Percentiles rank a stretch among this genome's conserved stretches.
Conservation (phyloP, 1,140 invertebrate genomes). For the Pristionchus pacificus region DNA sequence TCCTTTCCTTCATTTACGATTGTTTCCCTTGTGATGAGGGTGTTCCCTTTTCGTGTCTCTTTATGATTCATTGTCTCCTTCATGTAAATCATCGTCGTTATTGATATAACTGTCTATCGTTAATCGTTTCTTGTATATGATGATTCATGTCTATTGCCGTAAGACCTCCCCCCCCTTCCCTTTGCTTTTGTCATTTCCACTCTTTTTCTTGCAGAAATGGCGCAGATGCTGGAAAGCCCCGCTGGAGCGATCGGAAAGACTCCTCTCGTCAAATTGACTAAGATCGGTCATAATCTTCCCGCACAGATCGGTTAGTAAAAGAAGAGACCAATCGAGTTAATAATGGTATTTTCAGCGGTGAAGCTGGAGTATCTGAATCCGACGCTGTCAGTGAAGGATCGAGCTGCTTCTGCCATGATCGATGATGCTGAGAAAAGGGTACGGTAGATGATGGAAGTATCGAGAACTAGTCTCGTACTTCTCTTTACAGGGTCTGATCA, state of each 20-base stretch:
- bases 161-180: no score
- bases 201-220: no score
- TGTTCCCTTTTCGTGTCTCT: no score
- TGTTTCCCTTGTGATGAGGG: no score
- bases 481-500: constrained; percentile 51
- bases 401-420: constrained; percentile 38
- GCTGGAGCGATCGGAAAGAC: constrained; percentile 41
- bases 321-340: background rate
- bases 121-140: no score
- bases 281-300: constrained; percentile 33
- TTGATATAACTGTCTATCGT: no score
- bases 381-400: constrained; percentile 41
- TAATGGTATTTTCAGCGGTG: constrained; percentile 33
- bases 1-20: no score
- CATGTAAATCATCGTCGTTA: no score
- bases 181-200: no score
- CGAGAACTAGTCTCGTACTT: background rate
- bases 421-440: constrained; percentile 56
- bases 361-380: constrained; percentile 48
- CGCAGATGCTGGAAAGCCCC: no score
- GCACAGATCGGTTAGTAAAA: constrained; percentile 39
- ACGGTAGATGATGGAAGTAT: constrained; percentile 38
- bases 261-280: constrained; percentile 43
- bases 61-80: no score
- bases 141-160: no score